These are phyloP conservation scores for Petrocephalus sullivani DNA, from an alignment of 2,797 vertebrate genomes.

Conservation along the genomic window DNA sequence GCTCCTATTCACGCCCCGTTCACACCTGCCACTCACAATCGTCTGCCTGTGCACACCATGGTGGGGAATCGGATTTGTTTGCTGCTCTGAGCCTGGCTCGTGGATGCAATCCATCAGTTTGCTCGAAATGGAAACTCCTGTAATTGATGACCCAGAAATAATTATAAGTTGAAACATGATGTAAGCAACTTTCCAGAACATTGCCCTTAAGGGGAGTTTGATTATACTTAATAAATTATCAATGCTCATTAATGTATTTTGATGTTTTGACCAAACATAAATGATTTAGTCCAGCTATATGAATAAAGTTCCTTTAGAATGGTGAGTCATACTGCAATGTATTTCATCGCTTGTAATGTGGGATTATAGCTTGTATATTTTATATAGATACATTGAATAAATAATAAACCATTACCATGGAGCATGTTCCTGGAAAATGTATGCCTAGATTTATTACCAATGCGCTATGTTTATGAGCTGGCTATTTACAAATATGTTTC, in stretches of 20 bases:
- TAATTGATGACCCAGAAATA: background rate
- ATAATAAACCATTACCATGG: slow-evolving; percentile 3
- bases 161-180: background rate
- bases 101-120: background rate
- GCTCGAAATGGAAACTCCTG: slow-evolving; percentile 1
- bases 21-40: background rate
- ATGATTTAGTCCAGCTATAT: slow-evolving; percentile 3
- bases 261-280: slow-evolving; percentile 13
- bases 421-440: background rate
- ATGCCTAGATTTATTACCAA: background rate
- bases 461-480: background rate
- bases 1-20: background rate
- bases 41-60: background rate
- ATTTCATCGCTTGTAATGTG: background rate
- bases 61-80: background rate
- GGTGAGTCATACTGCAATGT: background rate
- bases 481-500: background rate
- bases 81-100: background rate
- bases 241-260: slow-evolving; percentile 14
- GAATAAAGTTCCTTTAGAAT: background rate
- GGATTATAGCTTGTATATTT: background rate
- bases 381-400: background rate
- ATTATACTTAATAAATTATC: slow-evolving; percentile 19
- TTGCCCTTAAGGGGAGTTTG: slow-evolving; percentile 2
- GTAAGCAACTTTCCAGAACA: slow-evolving; percentile 2